Evolutionary conservation across 2,888 invertebrate species (phyloP).

Genomic region (Xestia sexstrigata): DNA sequence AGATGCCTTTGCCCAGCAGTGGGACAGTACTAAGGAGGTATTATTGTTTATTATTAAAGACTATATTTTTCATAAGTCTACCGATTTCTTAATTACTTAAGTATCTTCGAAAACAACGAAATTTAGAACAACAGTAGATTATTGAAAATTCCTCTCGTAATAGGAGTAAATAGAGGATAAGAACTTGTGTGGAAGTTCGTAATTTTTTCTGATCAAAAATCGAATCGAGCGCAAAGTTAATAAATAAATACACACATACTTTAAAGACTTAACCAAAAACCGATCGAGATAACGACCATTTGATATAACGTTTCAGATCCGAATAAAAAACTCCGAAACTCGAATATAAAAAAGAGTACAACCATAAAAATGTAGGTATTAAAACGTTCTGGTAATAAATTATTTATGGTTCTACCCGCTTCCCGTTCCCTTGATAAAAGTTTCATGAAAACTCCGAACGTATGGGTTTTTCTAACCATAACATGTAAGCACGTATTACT

Average conservation of each 20-base stretch:
- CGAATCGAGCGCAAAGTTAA: neutral
- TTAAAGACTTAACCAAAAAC: constrained; percentile 52
- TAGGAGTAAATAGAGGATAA: neutral
- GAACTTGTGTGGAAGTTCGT: neutral
- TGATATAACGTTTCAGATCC: constrained; percentile 67
- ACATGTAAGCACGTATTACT: constrained; percentile 67
- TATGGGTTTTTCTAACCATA: constrained; percentile 67
- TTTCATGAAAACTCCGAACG: constrained; percentile 71
- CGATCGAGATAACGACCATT: constrained; percentile 59
- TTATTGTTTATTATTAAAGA: neutral
- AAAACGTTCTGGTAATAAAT: constrained; percentile 74
- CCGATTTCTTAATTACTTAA: neutral
- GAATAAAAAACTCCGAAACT: constrained; percentile 70
- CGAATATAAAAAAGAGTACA: constrained; percentile 68
- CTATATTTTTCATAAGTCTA: neutral
- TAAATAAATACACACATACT: constrained; percentile 45
- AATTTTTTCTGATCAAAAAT: neutral
- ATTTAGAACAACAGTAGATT: neutral
- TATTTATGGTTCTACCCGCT: constrained; percentile 69
- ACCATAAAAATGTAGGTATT: constrained; percentile 73
- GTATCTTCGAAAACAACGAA: neutral
- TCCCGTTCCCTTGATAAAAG: constrained; percentile 71
- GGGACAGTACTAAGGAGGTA: too few relatives aligned
- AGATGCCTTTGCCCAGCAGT: too few relatives aligned
- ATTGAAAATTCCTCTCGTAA: neutral